Evolutionary conservation across 2,797 vertebrate species (phyloP).

Genomic region (Urosaurus nigricauda): DNA sequence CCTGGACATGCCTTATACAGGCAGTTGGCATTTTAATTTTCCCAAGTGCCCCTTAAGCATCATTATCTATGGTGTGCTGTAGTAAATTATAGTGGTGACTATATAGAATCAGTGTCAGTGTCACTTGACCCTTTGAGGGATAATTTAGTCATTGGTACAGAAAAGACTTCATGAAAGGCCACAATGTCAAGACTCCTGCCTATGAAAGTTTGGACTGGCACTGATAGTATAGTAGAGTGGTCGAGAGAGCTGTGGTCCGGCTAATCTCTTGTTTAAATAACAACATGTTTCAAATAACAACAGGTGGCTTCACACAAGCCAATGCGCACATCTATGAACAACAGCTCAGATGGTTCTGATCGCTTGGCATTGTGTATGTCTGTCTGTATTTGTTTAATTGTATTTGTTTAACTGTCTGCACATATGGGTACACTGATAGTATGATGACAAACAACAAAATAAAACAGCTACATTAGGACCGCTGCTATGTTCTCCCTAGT

Average conservation of each 20-base stretch:
- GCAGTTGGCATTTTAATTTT: background rate
- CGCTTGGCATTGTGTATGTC: background rate
- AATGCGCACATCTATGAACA: background rate
- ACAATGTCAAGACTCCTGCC: background rate
- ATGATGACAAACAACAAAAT: background rate
- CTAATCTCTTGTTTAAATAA: background rate
- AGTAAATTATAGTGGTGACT: background rate
- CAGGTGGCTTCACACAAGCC: background rate
- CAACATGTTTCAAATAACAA: too few species aligned
- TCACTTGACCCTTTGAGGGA: background rate
- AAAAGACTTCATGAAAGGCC: background rate
- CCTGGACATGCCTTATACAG: background rate
- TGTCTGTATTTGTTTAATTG: too few species aligned
- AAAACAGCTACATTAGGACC: background rate
- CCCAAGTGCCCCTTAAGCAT: background rate
- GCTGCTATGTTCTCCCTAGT: background rate
- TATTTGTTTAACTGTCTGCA: background rate
- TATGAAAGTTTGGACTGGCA: background rate
- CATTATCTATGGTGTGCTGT: background rate
- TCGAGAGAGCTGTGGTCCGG: background rate
- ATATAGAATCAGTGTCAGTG: background rate
- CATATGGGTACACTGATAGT: background rate
- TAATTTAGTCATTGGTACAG: background rate
- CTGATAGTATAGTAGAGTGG: background rate
- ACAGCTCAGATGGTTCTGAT: background rate